Conservation (phyloP, 2,797 vertebrate genomes). For the Gila robusta region DNA sequence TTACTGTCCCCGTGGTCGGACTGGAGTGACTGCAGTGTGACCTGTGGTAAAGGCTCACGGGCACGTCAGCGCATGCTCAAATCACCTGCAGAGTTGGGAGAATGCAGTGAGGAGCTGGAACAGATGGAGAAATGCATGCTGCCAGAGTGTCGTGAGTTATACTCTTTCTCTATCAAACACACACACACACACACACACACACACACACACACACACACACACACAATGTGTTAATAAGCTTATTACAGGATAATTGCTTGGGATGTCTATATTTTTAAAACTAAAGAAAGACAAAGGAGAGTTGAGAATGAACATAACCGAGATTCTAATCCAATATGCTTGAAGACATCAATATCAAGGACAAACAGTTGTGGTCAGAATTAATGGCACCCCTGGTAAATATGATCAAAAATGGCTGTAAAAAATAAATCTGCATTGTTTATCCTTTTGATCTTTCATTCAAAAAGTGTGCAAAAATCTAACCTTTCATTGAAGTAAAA, state of each 20-base stretch:
- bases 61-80: slow-evolving; percentile 92
- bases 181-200: slow-evolving; percentile 7
- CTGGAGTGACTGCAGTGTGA: slow-evolving; percentile 98
- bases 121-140: slow-evolving; percentile 99
- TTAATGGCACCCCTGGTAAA: no score
- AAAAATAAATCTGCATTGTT: no score
- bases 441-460: no score
- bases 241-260: not conserved
- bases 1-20: slow-evolving; percentile 95
- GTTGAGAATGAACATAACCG: no score
- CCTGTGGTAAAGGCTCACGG: slow-evolving; percentile 92
- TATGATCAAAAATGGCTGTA: no score
- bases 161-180: slow-evolving; percentile 12
- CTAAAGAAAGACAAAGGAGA: no score
- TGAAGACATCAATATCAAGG: no score
- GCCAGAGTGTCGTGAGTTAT: slow-evolving; percentile 94
- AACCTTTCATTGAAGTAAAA: no score
- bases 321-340: no score
- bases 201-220: not conserved
- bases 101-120: slow-evolving; percentile 96
- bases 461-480: no score
- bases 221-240: not conserved
- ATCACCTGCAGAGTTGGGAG: slow-evolving; percentile 94
- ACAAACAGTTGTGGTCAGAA: no score
- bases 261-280: no score